Conservation (phyloP, 1,140 invertebrate genomes). For the Palaemon carinicauda region DNA sequence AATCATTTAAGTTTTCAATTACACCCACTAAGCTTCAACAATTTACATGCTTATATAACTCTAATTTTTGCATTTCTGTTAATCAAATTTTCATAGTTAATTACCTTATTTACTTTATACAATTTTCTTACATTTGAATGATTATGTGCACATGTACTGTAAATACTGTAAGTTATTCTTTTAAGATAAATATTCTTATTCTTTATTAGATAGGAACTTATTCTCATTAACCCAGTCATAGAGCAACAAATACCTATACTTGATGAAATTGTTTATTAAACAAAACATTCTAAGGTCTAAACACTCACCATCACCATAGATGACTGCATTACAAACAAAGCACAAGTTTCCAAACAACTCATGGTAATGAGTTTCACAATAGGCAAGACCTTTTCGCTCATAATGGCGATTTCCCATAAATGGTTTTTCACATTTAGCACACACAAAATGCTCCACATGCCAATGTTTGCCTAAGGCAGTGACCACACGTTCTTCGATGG, state of each 20-base stretch:
- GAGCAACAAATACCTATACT: background rate
- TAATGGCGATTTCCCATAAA: slow-evolving; percentile 99
- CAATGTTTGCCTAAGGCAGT: slow-evolving; percentile 98
- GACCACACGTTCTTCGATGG: slow-evolving; percentile 95
- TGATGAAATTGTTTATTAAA: background rate
- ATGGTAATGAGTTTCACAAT: slow-evolving; percentile 99
- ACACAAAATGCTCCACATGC: slow-evolving; percentile 99
- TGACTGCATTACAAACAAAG: slow-evolving; percentile 98
- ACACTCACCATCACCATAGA: slow-evolving; percentile 90
- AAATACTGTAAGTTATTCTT: no score
- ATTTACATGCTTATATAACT: no score
- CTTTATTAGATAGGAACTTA: no score
- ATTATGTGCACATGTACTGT: no score
- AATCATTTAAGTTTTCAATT: no score
- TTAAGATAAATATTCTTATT: no score
- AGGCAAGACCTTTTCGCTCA: slow-evolving; percentile 97
- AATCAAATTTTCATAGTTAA: no score
- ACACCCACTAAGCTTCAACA: no score
- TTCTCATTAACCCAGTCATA: background rate
- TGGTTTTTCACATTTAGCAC: slow-evolving; percentile 99
- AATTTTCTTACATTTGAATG: no score
- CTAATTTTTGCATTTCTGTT: no score
- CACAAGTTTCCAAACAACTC: slow-evolving; percentile 98
- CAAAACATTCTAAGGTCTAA: background rate
- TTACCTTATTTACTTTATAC: no score